These are phyloP conservation scores for Aphelocoma coerulescens DNA, from an alignment of 2,113 vertebrate species.

Conservation along the genomic window DNA sequence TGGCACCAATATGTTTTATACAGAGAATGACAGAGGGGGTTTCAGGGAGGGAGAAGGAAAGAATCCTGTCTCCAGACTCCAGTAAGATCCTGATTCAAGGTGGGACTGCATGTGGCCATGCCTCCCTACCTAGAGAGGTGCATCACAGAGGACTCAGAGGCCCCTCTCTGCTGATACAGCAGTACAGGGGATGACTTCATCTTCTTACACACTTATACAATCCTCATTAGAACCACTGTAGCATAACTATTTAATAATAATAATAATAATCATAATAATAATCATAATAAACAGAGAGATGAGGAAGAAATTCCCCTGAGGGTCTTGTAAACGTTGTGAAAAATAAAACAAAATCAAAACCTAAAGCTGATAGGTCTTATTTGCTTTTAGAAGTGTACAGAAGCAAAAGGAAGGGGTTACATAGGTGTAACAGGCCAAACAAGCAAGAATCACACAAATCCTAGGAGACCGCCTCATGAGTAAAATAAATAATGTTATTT, in stretches of 20 bases:
- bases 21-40: slow-evolving; percentile 30
- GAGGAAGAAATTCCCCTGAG: neutral
- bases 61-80: neutral
- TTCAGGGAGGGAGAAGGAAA: slow-evolving; percentile 10
- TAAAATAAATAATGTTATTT: slow-evolving; percentile 28
- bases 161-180: neutral
- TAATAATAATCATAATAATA: neutral
- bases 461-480: neutral
- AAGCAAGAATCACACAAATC: slow-evolving; percentile 11
- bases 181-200: neutral
- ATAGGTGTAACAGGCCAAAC: neutral
- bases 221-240: neutral
- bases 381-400: neutral
- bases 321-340: neutral
- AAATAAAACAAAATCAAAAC: neutral
- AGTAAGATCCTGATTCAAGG: neutral
- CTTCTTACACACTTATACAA: neutral
- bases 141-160: accelerated
- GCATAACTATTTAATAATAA: neutral
- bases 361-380: neutral
- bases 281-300: neutral
- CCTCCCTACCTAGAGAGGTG: neutral
- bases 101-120: neutral
- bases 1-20: slow-evolving; percentile 68
- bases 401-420: neutral